Base-by-base conservation (phyloP, 2,113 vertebrate genomes). In the Cryptomyrus ogoouensis region DNA sequence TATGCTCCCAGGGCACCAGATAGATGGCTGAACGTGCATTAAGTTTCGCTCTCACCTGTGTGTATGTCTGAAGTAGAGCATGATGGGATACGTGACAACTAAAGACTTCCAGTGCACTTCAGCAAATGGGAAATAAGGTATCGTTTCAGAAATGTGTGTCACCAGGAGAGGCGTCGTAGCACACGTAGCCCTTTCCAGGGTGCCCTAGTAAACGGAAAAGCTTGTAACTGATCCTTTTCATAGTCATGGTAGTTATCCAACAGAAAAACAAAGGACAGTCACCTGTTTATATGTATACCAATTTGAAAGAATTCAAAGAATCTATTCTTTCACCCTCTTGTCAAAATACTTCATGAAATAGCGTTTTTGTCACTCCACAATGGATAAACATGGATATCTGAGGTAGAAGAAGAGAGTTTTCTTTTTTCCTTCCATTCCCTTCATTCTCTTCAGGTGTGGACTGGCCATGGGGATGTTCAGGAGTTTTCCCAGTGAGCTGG, bases 131-230 rank as follows among this genome's bases (percentile, higher is more conserved):
- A 66, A 27, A 70, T 70, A 70, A 70, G 62, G 62, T 10, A 70
- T 31, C 27, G 3, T 31, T 31, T 66, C 3, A 15, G 10, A 39
- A 19, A 77, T 35, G 27, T 39, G 27, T 17, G n/a, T 39, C 31
- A 17, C 21, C 12, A 15, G 24, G 70, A n/a, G 15, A 15, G 27
- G 42, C 74, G 80, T 88, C 90, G 70, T 89, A 53, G 58, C 90
- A 35, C 90, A 91, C 49, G 88, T n/a, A 39, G 74, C 87, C 89
- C 88, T 88, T 88, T 91, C 46, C 39, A 70, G 90, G 24, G 1
- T 31, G 83, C 85, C 88, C 27, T 62, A 90, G 93, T 92, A 19
- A 77, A 19, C 80, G 88, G 91, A 86, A 90, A 91, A 93, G 77
- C 70, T 46, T 39, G 44, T 83, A 47, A 58, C 56, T 91, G 90